Evolutionary conservation across 2,888 invertebrate species (phyloP), one percentile per base, ranked within the genome.

Genomic region (Ophioninae sp.): DNA sequence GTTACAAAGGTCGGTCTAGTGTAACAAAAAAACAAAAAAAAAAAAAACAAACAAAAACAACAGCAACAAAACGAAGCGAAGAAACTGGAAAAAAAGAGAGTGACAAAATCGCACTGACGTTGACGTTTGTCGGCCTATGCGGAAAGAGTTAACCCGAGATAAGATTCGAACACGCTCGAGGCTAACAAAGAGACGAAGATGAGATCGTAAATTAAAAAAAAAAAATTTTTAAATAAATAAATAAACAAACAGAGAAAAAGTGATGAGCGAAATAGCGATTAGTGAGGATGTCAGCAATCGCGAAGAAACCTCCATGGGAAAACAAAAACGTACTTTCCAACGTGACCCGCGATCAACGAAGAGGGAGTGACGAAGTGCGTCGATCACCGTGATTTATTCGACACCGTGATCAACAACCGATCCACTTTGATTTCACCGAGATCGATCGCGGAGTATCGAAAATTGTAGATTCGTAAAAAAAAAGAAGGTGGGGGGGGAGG

Each of bases 81-180:
- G 50, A 68, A 20, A 67, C 17, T 72, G 37, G 74, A 57, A 50
- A 39, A 72, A 78, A 64, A 70, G 30, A 44, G 73, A 73, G 67
- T 75, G 44, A 72, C 73, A 57, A 69, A 86, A 84, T 81, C 85
- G 82, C 68, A 80, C 76, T 68, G 86, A 86, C 87, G 84, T 87
- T 87, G 86, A 86, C 81, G 83, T 81, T 84, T 75, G 79, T 84
- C 85, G 87, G 87, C 87, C 87, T 87, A 87, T 80, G 86, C 83
- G 79, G 67, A 85, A 75, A 65, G 74, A 68, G 65, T 68, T 70
- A 41, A 57, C 61, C 44, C 59, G 74, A 70, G 69, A 81, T 79
- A 67, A 59, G 65, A 78, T 75, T 65, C 39, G 70, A 21, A 72
- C 57, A 68, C 44, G 21, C n/a, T 78, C 64, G 44, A 50, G 17